Percentiles rank a stretch among this genome's conserved stretches.
phyloP scores from a whole-genome alignment of 64 coral and sea anemone species.

The Exaiptasia diaphana region DNA sequence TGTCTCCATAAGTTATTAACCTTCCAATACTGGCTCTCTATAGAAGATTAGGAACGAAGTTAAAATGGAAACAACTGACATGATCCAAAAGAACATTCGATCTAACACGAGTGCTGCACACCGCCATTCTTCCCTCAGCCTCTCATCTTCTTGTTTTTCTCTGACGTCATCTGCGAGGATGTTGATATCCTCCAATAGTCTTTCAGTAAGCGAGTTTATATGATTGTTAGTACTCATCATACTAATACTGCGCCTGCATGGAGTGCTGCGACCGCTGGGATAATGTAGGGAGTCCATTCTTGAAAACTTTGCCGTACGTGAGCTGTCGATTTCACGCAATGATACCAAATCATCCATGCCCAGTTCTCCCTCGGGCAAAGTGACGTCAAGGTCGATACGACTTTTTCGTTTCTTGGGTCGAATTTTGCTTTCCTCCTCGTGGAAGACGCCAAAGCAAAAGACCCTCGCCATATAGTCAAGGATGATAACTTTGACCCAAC shows the following conservation, averaged over 20 bases:
- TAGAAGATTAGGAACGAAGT: constrained; percentile 57
- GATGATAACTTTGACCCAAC: constrained; percentile 81
- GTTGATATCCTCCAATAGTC: constrained; percentile 82
- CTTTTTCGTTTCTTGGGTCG: constrained; percentile 24
- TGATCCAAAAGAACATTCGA: constrained; percentile 63
- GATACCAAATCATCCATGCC: constrained; percentile 23
- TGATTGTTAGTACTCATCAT: constrained; percentile 58
- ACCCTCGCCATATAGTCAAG: constrained; percentile 90
- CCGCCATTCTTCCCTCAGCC: constrained; percentile 79
- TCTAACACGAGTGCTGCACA: constrained; percentile 65
- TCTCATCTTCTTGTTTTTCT: constrained; percentile 79
- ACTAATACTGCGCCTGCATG: constrained; percentile 51
- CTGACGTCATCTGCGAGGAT: constrained; percentile 79
- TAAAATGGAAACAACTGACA: neutral
- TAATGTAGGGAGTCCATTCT: constrained; percentile 34
- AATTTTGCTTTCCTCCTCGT: constrained; percentile 58
- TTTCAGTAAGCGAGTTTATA: constrained; percentile 61
- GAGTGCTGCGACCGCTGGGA: constrained; percentile 64
- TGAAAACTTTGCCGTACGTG: constrained; percentile 17
- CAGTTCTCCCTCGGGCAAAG: neutral
- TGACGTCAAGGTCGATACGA: constrained; percentile 48
- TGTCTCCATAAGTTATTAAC: neutral
- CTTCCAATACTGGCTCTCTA: constrained; percentile 13
- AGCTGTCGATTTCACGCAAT: constrained; percentile 11
- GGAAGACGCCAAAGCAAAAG: constrained; percentile 73